Conservation (phyloP, 1,140 invertebrate species). For the Stegodyphus dumicola region DNA sequence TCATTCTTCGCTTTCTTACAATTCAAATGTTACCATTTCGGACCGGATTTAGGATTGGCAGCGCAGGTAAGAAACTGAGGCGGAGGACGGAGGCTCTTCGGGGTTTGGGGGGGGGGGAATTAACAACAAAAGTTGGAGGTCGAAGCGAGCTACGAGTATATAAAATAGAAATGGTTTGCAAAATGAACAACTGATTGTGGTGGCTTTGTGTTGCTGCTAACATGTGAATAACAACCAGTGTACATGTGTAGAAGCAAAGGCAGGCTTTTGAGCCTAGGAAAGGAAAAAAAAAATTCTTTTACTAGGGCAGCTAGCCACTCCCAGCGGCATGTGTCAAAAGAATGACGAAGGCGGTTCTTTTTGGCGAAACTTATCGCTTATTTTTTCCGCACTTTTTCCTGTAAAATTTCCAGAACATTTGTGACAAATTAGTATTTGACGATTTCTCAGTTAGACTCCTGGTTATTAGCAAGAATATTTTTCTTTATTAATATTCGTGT, state of each 20-base stretch:
- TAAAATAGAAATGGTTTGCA: conserved; percentile 51
- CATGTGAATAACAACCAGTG: conserved; percentile 52
- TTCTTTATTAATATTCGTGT: too few species aligned
- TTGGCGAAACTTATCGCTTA: background rate
- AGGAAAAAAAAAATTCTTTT: conserved; percentile 10
- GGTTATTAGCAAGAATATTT: too few species aligned
- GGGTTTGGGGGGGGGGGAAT: conserved; percentile 3
- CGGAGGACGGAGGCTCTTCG: too few species aligned
- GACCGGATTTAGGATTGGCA: conserved; percentile 58
- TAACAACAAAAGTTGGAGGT: conserved; percentile 42
- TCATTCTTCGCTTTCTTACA: conserved; percentile 14
- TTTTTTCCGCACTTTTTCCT: too few species aligned
- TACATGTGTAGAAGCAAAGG: conserved; percentile 44
- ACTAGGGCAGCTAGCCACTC: conserved; percentile 42
- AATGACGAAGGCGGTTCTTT: conserved; percentile 17
- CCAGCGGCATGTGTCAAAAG: conserved; percentile 18
- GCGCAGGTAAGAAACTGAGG: background rate
- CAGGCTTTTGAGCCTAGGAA: conserved; percentile 10
- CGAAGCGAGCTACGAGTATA: conserved; percentile 19
- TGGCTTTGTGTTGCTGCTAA: conserved; percentile 46
- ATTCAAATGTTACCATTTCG: conserved; percentile 47
- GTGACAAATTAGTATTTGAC: too few species aligned
- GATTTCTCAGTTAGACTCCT: too few species aligned
- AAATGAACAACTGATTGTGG: conserved; percentile 57
- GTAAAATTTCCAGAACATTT: too few species aligned